phyloP scores from a whole-genome alignment of 2,888 invertebrate genomes.

The Amblyjoppa proteus region DNA sequence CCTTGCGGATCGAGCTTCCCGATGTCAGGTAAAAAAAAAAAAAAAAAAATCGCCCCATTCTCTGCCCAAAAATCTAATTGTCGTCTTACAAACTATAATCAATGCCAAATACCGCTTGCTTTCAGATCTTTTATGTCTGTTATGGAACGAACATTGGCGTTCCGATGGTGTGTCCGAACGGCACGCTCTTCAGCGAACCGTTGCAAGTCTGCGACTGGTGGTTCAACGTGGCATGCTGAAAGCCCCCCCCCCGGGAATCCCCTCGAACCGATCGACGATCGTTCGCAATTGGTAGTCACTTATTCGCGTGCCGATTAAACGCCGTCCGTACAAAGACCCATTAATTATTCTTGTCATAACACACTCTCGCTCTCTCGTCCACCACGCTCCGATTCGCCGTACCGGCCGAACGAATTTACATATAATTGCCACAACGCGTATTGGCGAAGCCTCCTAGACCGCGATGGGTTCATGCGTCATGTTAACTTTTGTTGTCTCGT shows the following conservation, averaged over 20 bases:
- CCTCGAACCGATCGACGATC: not conserved
- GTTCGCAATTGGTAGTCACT: slow-evolving; percentile 17
- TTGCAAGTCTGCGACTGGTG: slow-evolving; percentile 83
- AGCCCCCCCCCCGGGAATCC: not conserved
- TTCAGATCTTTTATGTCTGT: slow-evolving; percentile 82
- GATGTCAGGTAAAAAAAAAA: slow-evolving; percentile 78
- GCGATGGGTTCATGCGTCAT: slow-evolving; percentile 21
- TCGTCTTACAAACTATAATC: too few species aligned
- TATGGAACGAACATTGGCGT: slow-evolving; percentile 79
- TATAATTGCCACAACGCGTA: slow-evolving; percentile 21
- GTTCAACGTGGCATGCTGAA: slow-evolving; percentile 80
- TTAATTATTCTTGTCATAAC: slow-evolving; percentile 33
- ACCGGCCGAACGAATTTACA: slow-evolving; percentile 35
- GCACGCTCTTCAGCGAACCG: slow-evolving; percentile 81
- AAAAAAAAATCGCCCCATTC: not conserved
- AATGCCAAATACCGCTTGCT: too few species aligned
- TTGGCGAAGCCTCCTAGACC: not conserved
- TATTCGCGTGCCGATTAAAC: slow-evolving; percentile 39
- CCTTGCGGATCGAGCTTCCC: slow-evolving; percentile 77
- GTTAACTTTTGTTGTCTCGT: slow-evolving; percentile 38
- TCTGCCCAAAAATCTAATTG: too few species aligned
- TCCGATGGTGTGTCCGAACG: slow-evolving; percentile 82
- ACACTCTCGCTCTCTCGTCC: slow-evolving; percentile 17
- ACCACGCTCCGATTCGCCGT: slow-evolving; percentile 20
- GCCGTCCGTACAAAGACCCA: slow-evolving; percentile 17